These are phyloP conservation scores for Melanargia galathea DNA, from an alignment of 2,888 invertebrate species.

Conservation along the genomic window DNA sequence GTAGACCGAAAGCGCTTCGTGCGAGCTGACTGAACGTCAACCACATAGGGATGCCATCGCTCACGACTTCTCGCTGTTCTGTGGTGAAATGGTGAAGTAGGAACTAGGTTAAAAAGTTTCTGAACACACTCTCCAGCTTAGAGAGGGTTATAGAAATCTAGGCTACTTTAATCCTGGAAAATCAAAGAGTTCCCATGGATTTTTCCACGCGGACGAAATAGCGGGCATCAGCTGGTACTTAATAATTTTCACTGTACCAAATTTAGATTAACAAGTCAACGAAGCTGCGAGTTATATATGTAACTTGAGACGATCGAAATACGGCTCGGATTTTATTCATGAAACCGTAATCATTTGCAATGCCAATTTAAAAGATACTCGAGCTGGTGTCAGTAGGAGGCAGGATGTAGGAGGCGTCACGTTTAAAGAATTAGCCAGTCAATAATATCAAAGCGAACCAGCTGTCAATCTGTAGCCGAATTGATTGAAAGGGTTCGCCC, in stretches of 20 bases:
- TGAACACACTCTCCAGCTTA: no score
- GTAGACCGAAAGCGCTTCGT: no score
- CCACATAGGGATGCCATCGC: no score
- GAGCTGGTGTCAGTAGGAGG: slow-evolving; percentile 31
- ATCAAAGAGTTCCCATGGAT: no score
- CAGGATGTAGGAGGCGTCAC: slow-evolving; percentile 44
- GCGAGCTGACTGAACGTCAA: no score
- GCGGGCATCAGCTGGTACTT: no score
- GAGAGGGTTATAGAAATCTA: no score
- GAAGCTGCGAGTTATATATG: background rate
- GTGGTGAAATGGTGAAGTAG: no score
- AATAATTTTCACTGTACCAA: background rate
- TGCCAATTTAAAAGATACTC: slow-evolving; percentile 31
- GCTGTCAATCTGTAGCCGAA: slow-evolving; percentile 66
- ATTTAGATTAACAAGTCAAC: background rate
- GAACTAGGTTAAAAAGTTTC: no score
- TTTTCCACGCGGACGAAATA: no score
- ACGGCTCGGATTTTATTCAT: slow-evolving; percentile 14
- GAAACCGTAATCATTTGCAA: slow-evolving; percentile 21
- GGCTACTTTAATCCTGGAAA: no score
- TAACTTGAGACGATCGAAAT: background rate
- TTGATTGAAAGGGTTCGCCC: slow-evolving; percentile 52
- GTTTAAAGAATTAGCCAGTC: slow-evolving; percentile 69
- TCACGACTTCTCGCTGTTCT: no score
- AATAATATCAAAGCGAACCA: slow-evolving; percentile 71